Conservation (phyloP, 2,113 vertebrate genomes). For the Forbesichthys papilliferus region DNA sequence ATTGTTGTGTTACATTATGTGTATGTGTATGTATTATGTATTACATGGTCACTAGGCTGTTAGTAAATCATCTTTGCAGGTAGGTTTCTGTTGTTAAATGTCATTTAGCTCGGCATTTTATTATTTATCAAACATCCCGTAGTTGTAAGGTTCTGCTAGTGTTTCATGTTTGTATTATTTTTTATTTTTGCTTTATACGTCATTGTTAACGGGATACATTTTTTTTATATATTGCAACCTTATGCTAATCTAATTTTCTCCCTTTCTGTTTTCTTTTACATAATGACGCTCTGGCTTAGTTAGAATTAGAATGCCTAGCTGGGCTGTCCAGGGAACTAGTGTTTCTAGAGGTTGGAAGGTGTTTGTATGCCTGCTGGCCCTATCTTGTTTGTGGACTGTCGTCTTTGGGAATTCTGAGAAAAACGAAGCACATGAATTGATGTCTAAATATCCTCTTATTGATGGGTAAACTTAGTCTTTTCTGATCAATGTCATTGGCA, state of each 20-base stretch:
- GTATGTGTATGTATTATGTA: too few relatives aligned
- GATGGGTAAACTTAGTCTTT: constrained; percentile 77
- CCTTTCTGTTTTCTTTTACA: too few relatives aligned
- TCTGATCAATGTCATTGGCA: not conserved
- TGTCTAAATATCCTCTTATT: constrained; percentile 77
- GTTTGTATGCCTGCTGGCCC: constrained; percentile 23
- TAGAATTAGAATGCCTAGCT: constrained; percentile 20
- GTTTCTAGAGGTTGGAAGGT: constrained; percentile 8
- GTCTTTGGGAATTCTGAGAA: constrained; percentile 50
- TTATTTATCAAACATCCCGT: not conserved
- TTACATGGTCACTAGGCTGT: not conserved
- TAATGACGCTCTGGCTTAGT: not conserved
- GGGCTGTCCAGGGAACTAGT: not conserved
- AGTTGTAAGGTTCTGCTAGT: too few relatives aligned
- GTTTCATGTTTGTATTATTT: too few relatives aligned
- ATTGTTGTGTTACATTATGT: not conserved
- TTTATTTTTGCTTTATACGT: too few relatives aligned
- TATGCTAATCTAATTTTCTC: too few relatives aligned
- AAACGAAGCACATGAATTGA: constrained; percentile 65
- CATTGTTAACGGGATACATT: too few relatives aligned
- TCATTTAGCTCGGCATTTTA: not conserved
- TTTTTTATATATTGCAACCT: too few relatives aligned
- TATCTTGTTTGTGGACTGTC: constrained; percentile 32
- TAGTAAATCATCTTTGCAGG: not conserved
- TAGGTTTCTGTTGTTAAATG: constrained; percentile 14